A percentile compares a stretch with the other conserved stretches of the same genome.
Conservation (phyloP, 2,113 vertebrate genomes). For the Bucco capensis region DNA sequence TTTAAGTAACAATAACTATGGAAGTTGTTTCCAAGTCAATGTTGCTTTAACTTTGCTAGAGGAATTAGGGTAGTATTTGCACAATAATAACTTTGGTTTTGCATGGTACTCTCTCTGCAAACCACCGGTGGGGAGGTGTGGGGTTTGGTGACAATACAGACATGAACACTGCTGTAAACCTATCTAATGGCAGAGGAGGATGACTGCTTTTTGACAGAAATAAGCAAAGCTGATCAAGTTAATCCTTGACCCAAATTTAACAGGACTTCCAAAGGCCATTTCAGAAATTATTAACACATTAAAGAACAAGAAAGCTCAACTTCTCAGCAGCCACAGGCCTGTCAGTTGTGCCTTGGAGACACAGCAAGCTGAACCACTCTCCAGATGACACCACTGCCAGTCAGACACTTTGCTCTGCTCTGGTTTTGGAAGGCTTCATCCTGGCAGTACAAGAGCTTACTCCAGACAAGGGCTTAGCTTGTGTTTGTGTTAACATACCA, state of each 20-base stretch:
- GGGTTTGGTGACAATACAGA: neutral
- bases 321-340: neutral
- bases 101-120: neutral
- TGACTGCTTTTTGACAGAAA: neutral
- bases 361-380: neutral
- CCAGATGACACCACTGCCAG: neutral
- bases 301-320: neutral
- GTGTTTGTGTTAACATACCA: slow-evolving; percentile 46
- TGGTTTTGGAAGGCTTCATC: slow-evolving; percentile 20
- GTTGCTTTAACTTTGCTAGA: neutral
- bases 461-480: slow-evolving; percentile 33
- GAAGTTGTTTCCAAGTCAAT: neutral
- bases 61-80: neutral
- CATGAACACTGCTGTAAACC: neutral
- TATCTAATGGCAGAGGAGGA: neutral
- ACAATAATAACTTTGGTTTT: neutral
- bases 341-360: neutral
- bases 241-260: neutral
- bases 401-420: neutral
- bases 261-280: neutral
- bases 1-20: neutral
- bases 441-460: neutral
- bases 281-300: neutral
- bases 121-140: neutral
- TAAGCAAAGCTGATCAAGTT: neutral